Base-by-base conservation (phyloP, 2,888 invertebrate species). In the Kryphioiulus occultus region DNA sequence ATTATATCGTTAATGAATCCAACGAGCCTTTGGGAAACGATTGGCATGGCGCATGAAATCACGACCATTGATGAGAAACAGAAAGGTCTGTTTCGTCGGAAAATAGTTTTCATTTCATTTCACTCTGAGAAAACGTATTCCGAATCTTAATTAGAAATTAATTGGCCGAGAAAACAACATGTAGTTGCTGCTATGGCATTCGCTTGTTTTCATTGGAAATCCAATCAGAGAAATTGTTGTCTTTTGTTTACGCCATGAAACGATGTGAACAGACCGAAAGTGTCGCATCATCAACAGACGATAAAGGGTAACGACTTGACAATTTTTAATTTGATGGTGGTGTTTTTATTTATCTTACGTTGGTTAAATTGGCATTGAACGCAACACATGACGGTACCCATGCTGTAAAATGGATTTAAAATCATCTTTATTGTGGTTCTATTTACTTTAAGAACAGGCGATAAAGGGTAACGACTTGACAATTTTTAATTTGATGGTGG, bases 81-180 rank as follows among this genome's bases (percentile, higher is more conserved):
- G 12, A 9, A 19, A 59, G 30, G 30, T 15, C 78, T 4, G 26
- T 15, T 78, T 12, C 9, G 68, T 22, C 10, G 26, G 68, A 68
- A 68, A 78, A 78, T 78, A 30, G 30, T 78, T 78, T 78, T 78
- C 78, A 59, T 59, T 59, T 59, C 59, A 30, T 30, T 78, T 78
- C 78, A 78, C 78, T 78, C 78, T 1, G 15, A 15, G 30, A 10
- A 78, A 78, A 78, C 78, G 26, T 78, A 78, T 78, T 30, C 26
- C 78, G 78, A 78, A 78, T 78, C 78, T 78, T 78, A 78, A 78
- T 78, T 78, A 78, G 78, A 78, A 78, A 10, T 26, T 78, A 78
- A 78, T 78, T 78, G 15, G 26, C 30, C 78, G 78, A 30, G 78
- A 78, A 78, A 78, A 78, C 78, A 30, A 10, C n/a, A n/a, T n/a